phyloP scores from a whole-genome alignment of 2,113 vertebrate species.

The Cyprinodon brontotheroides region DNA sequence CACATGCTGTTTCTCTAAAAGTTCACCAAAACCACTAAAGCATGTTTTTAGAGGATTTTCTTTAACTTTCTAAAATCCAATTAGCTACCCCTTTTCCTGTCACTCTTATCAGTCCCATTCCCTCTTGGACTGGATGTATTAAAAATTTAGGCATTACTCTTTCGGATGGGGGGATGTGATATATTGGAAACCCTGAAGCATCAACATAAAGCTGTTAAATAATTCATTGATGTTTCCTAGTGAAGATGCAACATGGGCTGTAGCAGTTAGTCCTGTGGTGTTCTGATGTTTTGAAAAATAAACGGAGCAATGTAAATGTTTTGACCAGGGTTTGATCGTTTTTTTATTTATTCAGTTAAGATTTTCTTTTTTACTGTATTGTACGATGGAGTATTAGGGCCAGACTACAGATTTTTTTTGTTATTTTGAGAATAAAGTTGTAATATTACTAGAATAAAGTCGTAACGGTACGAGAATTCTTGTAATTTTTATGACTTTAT shows the following conservation, averaged over 20 bases:
- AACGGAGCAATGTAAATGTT: neutral
- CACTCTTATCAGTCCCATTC: conserved; percentile 57
- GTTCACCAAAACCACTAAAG: conserved; percentile 12
- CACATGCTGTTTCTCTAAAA: neutral
- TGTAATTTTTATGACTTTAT: too few species aligned
- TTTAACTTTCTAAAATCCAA: conserved; percentile 61
- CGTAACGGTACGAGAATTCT: too few species aligned
- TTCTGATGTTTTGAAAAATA: conserved; percentile 25
- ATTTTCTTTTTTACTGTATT: too few species aligned
- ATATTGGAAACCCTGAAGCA: conserved; percentile 73
- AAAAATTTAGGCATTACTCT: conserved; percentile 66
- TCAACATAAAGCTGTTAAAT: conserved; percentile 74
- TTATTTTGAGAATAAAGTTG: too few species aligned
- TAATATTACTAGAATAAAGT: too few species aligned
- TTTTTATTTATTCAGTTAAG: too few species aligned
- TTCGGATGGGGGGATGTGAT: conserved; percentile 51
- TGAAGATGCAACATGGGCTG: conserved; percentile 53
- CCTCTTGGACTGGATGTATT: conserved; percentile 61
- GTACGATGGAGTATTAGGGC: too few species aligned
- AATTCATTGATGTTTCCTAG: conserved; percentile 68
- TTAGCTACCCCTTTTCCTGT: conserved; percentile 57
- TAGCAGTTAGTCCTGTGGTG: conserved; percentile 37
- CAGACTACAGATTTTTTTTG: too few species aligned
- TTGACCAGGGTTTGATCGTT: neutral
- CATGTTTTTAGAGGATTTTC: conserved; percentile 34